Evolutionary conservation across 2,888 invertebrate genomes (phyloP).

Genomic region (Campoplex capitator): DNA sequence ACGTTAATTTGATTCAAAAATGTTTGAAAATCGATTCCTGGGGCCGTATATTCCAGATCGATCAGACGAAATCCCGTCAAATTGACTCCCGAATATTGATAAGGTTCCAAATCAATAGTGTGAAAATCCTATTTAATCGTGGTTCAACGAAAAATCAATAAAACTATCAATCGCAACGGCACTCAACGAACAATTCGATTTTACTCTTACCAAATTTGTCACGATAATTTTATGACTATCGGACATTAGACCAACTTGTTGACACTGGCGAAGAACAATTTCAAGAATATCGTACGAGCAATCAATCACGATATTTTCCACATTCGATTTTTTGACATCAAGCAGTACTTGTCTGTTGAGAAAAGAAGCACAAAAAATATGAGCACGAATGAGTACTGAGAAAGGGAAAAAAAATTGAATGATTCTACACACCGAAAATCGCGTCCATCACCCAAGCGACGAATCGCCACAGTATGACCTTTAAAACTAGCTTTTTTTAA

Average conservation of each 20-base stretch:
- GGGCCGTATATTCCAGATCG: slow-evolving; percentile 86
- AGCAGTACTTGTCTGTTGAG: slow-evolving; percentile 87
- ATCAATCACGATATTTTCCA: slow-evolving; percentile 90
- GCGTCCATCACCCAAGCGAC: slow-evolving; percentile 87
- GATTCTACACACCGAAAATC: slow-evolving; percentile 85
- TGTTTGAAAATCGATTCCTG: slow-evolving; percentile 83
- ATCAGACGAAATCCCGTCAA: slow-evolving; percentile 91
- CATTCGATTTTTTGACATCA: slow-evolving; percentile 89
- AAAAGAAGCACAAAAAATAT: neutral
- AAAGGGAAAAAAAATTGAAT: neutral
- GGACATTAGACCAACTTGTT: slow-evolving; percentile 94
- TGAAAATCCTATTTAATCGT: slow-evolving; percentile 89
- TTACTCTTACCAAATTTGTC: slow-evolving; percentile 87
- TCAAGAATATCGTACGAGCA: slow-evolving; percentile 88
- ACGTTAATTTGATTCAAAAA: slow-evolving; percentile 71
- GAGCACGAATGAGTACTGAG: neutral
- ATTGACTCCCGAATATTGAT: slow-evolving; percentile 92
- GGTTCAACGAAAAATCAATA: neutral
- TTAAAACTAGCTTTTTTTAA: slow-evolving; percentile 88
- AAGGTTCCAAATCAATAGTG: slow-evolving; percentile 91
- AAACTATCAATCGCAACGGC: neutral
- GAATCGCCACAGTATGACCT: slow-evolving; percentile 87
- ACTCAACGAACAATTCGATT: neutral
- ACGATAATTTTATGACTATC: slow-evolving; percentile 92
- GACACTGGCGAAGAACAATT: slow-evolving; percentile 89